Conservation (phyloP, 2,888 invertebrate species). For the Lasiommata megera region DNA sequence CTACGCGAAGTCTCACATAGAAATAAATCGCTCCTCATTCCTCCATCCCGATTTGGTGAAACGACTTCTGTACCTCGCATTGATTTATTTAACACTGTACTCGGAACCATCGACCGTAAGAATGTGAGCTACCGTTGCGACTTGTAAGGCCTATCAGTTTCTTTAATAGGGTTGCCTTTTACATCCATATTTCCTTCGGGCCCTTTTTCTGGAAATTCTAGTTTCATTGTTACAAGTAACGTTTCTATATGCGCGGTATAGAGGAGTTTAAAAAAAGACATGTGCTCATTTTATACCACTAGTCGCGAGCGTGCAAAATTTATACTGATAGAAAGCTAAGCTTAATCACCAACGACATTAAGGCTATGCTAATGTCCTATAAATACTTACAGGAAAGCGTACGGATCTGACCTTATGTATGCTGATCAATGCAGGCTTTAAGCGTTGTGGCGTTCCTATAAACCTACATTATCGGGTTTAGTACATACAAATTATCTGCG, state of each 20-base stretch:
- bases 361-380: neutral
- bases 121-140: constrained; percentile 55
- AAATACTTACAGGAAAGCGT: neutral
- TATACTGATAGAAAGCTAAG: neutral
- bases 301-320: no score
- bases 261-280: no score
- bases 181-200: neutral
- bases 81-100: constrained; percentile 65
- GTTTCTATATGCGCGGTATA: no score
- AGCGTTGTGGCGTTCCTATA: neutral
- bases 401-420: constrained; percentile 3
- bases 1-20: constrained; percentile 41
- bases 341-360: neutral
- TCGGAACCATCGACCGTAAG: constrained; percentile 48
- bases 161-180: constrained; percentile 15
- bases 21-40: constrained; percentile 57
- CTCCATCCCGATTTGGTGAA: constrained; percentile 58
- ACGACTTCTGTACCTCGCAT: constrained; percentile 57
- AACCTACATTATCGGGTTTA: neutral
- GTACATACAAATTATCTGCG: no score
- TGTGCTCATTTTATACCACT: no score
- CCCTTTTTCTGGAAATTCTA: neutral
- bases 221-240: neutral
- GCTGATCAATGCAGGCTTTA: neutral
- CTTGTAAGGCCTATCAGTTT: constrained; percentile 20